Conservation (phyloP, 2,888 invertebrate genomes). For the Matsumyia berberina region DNA sequence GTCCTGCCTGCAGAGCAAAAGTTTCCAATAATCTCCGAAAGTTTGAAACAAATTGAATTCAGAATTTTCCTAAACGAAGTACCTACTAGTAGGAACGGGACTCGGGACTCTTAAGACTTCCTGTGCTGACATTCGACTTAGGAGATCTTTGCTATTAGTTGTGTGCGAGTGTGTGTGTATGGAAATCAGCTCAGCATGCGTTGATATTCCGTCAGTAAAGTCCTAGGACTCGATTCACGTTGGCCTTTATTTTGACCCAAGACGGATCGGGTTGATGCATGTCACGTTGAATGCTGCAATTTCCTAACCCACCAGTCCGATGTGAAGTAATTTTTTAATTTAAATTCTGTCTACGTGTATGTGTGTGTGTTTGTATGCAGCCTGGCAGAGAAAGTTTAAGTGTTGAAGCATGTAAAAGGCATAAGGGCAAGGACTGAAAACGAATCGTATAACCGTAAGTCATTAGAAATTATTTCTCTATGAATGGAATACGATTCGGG, state of each 20-base stretch:
- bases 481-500: slow-evolving; percentile 7
- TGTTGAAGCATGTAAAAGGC: slow-evolving; percentile 5
- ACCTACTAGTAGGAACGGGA: slow-evolving; percentile 16
- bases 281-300: slow-evolving; percentile 30
- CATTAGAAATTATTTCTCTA: slow-evolving; percentile 13
- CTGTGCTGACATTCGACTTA: slow-evolving; percentile 61
- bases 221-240: slow-evolving; percentile 23
- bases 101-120: slow-evolving; percentile 46
- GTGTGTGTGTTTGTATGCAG: not conserved
- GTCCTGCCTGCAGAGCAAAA: slow-evolving; percentile 26
- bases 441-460: slow-evolving; percentile 26
- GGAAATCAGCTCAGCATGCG: slow-evolving; percentile 39
- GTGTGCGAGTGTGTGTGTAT: slow-evolving; percentile 5
- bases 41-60: slow-evolving; percentile 69
- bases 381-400: slow-evolving; percentile 18
- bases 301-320: not conserved
- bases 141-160: slow-evolving; percentile 38
- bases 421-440: not conserved
- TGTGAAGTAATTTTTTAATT: slow-evolving; percentile 50
- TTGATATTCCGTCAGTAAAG: slow-evolving; percentile 31
- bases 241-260: slow-evolving; percentile 28
- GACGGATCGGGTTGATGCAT: slow-evolving; percentile 15
- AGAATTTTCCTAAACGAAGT: slow-evolving; percentile 42
- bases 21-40: slow-evolving; percentile 70
- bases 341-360: slow-evolving; percentile 16